Evolutionary conservation across 2,113 vertebrate genomes (phyloP).

Genomic region (Mastomys natalensis): DNA sequence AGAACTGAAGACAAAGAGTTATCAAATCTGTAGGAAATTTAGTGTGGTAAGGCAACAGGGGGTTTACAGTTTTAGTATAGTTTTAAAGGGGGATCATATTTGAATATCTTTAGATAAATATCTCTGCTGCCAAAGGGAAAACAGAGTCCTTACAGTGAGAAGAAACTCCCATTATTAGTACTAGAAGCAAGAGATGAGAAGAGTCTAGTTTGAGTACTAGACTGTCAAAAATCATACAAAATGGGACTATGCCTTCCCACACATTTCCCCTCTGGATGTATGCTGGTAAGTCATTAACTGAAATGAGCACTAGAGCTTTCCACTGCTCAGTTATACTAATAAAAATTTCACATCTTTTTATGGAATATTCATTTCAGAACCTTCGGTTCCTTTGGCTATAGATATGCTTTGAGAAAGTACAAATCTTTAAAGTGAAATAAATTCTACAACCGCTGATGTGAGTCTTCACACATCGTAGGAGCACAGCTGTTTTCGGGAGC

Average conservation of each 20-base stretch:
- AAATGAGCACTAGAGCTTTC: neutral
- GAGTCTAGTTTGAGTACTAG: neutral
- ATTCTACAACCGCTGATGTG: neutral
- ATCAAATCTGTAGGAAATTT: neutral
- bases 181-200: neutral
- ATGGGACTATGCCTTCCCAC: neutral
- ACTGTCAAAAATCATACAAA: neutral
- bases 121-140: conserved; percentile 41
- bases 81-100: neutral
- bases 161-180: neutral
- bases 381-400: neutral
- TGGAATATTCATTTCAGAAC: neutral
- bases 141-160: neutral
- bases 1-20: neutral
- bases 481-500: neutral
- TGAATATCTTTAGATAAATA: conserved; percentile 15
- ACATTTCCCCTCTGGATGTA: neutral
- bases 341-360: neutral
- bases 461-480: neutral
- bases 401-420: conserved; percentile 2
- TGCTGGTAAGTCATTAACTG: neutral
- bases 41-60: neutral
- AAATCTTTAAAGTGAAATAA: conserved; percentile 22
- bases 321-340: neutral
- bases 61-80: neutral